These are phyloP conservation scores for Danio jaintianensis DNA, from an alignment of 2,797 vertebrate species.

Conservation along the genomic window DNA sequence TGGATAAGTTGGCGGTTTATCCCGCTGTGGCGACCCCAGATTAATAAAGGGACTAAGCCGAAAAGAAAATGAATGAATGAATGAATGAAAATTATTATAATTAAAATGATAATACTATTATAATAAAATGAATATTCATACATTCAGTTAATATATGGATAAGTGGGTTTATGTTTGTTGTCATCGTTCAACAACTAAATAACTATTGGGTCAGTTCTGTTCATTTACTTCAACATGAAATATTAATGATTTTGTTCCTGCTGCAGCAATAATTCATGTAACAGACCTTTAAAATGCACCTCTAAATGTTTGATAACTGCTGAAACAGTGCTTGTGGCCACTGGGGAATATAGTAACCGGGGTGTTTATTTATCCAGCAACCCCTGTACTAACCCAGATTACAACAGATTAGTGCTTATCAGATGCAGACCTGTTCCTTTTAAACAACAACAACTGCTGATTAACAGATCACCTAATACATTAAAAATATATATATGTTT, in stretches of 20 bases:
- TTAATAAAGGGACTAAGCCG: too few relatives aligned
- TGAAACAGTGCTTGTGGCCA: not conserved
- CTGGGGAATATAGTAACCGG: not conserved
- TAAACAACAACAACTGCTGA: conserved; percentile 1
- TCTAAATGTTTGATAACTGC: conserved; percentile 45
- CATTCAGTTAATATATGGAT: not conserved
- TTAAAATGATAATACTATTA: too few relatives aligned
- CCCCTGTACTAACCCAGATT: conserved; percentile 13
- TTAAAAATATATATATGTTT: too few relatives aligned
- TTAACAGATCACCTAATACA: conserved; percentile 11
- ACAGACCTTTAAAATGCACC: conserved; percentile 39
- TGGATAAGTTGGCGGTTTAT: too few relatives aligned
- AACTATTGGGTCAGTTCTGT: conserved; percentile 29
- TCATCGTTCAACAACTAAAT: not conserved
- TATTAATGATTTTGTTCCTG: conserved; percentile 35
- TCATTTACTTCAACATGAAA: conserved; percentile 29
- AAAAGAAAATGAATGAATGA: too few relatives aligned
- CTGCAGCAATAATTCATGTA: conserved; percentile 39
- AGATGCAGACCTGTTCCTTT: conserved; percentile 15
- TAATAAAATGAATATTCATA: not conserved
- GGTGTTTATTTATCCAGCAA: not conserved
- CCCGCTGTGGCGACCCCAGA: too few relatives aligned
- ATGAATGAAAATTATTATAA: too few relatives aligned
- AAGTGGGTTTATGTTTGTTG: conserved; percentile 20
- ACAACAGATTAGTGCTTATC: not conserved